A percentile compares a stretch with the other conserved stretches of the same genome.
phyloP scores from a whole-genome alignment of 37 sponge, comb jelly and placozoan genomes.

The Hormiphora californensis region DNA sequence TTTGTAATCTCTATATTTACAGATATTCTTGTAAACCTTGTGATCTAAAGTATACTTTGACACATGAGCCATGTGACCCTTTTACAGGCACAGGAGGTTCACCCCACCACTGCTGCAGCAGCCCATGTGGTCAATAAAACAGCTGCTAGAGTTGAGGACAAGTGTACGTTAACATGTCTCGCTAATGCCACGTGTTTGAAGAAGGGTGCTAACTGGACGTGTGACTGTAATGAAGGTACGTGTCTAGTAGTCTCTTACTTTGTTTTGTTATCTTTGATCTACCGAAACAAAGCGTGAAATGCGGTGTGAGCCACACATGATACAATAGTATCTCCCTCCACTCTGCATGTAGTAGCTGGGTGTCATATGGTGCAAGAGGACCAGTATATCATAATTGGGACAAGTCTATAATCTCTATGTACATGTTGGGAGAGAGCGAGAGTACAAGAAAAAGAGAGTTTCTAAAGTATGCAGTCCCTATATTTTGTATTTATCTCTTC shows the following conservation, averaged over 20 bases:
- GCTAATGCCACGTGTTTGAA: background rate
- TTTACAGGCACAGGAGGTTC: background rate
- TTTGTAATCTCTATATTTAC: too few species aligned
- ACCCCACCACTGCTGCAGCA: background rate
- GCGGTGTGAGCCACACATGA: too few species aligned
- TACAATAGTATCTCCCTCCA: too few species aligned
- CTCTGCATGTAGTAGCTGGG: background rate
- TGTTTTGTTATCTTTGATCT: too few species aligned
- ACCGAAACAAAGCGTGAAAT: too few species aligned
- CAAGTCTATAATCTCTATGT: background rate
- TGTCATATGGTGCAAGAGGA: background rate
- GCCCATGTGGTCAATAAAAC: background rate
- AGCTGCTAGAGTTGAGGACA: background rate
- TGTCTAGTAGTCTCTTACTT: too few species aligned
- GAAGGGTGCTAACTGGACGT: background rate
- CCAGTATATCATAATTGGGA: background rate
- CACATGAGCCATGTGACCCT: too few species aligned
- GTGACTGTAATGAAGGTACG: constrained; percentile 9
- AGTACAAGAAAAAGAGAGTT: too few species aligned
- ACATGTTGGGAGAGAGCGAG: too few species aligned
- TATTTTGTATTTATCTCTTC: too few species aligned
- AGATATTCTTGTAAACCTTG: too few species aligned
- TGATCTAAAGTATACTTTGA: background rate
- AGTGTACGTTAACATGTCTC: background rate
- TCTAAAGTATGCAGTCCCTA: too few species aligned